Percentiles rank a stretch among this genome's conserved stretches.
These are phyloP conservation scores for Thymelicus lineola DNA, from an alignment of 2,888 invertebrate species.

Conservation along the genomic window DNA sequence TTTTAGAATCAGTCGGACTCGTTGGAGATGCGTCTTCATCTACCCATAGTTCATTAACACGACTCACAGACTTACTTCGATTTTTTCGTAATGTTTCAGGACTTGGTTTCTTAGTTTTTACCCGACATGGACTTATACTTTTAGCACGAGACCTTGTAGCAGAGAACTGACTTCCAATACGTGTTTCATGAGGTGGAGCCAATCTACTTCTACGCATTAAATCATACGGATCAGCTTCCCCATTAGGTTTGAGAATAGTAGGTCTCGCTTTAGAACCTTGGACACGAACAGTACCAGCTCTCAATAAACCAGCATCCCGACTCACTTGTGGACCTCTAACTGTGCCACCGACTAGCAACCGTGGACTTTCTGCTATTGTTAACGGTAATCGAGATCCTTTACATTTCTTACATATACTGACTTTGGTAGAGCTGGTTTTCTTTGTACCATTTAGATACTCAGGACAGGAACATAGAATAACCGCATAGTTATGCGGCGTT, in stretches of 20 bases:
- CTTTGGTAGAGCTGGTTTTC: conserved; percentile 89
- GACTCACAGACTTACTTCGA: conserved; percentile 79
- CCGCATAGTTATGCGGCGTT: conserved; percentile 87
- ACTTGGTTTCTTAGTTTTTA: conserved; percentile 81
- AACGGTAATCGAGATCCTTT: conserved; percentile 91
- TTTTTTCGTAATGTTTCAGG: conserved; percentile 71
- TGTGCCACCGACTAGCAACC: conserved; percentile 85
- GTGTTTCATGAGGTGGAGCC: conserved; percentile 86
- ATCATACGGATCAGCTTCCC: conserved; percentile 90
- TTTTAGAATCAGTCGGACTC: conserved; percentile 72
- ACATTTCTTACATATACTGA: conserved; percentile 93
- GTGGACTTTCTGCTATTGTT: conserved; percentile 86
- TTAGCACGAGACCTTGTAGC: conserved; percentile 80
- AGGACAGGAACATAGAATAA: conserved; percentile 92
- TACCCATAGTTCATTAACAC: conserved; percentile 78
- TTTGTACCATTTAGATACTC: conserved; percentile 92
- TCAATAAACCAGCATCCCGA: conserved; percentile 75
- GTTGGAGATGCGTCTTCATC: conserved; percentile 61
- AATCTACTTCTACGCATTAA: conserved; percentile 92
- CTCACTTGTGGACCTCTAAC: conserved; percentile 83
- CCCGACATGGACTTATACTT: conserved; percentile 85
- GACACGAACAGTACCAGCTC: conserved; percentile 88
- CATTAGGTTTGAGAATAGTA: conserved; percentile 86
- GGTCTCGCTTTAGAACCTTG: conserved; percentile 86
- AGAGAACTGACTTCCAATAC: conserved; percentile 81